Evolutionary conservation across 2,888 invertebrate genomes (phyloP), one percentile per base, ranked within the genome.

Genomic region (Petrophora chlorosata): DNA sequence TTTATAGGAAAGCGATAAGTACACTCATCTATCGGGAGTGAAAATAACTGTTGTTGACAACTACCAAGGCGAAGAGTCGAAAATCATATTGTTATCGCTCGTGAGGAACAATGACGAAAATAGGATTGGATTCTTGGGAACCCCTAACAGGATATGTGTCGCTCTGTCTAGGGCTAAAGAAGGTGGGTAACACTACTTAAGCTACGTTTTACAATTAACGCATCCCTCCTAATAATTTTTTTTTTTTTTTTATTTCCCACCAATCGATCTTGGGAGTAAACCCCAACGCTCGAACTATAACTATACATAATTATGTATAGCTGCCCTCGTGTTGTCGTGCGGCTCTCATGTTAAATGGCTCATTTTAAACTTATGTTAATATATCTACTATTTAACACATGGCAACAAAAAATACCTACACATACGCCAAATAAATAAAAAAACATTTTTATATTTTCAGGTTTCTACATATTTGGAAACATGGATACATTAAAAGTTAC

Each of bases 1-100:
- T 45, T 77, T 71, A n/a, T 63, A 88, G 88, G 66, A 83, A 73
- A 72, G 80, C 1, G 30, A 38, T 1, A 62, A 63, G 0, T 82
- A 83, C 59, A 32, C 63, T 1, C 67, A 83, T 16, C 72, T 92
- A 14, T 52, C 78, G 14, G 82, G 91, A n/a, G 92, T 95, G 1
- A 88, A 92, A 58, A 92, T 95, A 2, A 91, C 93, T 0, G 93
- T 93, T 0, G 92, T 96, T 2, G 96, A 96, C 71, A 95, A 95
- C 71, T 96, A 93, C 68, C 96, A 96, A 85, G 96, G 96, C 0
- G 94, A 95, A 67, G 96, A 96, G 73, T 94, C 93, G 14, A 93
- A 94, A 63, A 95, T 96, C 32, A 94, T 96, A 52, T 76, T 96
- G 4, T 78, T 96, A 12, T 95, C 96, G 0, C 84, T 96, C 7